Base-by-base conservation (phyloP, 2,797 vertebrate genomes). In the Channallabes apus region DNA sequence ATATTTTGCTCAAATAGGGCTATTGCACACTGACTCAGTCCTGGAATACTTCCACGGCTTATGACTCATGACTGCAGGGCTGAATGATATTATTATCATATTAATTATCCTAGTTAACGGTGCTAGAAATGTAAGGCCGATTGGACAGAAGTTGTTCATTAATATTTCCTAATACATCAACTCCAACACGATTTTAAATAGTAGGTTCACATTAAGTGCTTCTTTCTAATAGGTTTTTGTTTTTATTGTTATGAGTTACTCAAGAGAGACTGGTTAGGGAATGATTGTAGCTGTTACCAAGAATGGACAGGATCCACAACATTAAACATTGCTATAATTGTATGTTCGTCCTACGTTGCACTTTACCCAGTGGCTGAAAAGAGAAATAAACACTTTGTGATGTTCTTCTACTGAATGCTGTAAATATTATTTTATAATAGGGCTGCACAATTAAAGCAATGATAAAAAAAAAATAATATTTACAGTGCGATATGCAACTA, bases 1-100 rank as follows among this genome's bases (percentile, higher is more conserved):
- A 56, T 58, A 59, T 77, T 77, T 77, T 32, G 75, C 58, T 58
- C 9, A 77, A 35, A 77, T 77, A 35, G 54, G 27, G 18, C 27
- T 32, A 59, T 56, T 59, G 29, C 75, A 77, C n/a, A 29, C 54
- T 35, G 56, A 77, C n/a, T 59, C 54, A 29, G 11, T 9, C 17
- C 22, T 29, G 0, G 24, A 51, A 3, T 27, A 73, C 2, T 27
- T 73, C 71, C 24, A 73, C 27, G 9, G 75, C 51, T 32, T 59
- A 59, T 22, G 75, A 17, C 8, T 56, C n/a, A 58, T 56, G 18
- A 76, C 22, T 72, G 22, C 71, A 51, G 71, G 41, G 11, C 24
- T 41, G 69, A 71, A 22, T 72, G 20, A 72, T 6, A 32, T 32
- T 15, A 20, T 58, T 8, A 20, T 56, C n/a, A 29, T 56, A 76